Evolutionary conservation across 2,888 invertebrate species (phyloP), one percentile per base, ranked within the genome.

Genomic region (Tetranychus truncatus): DNA sequence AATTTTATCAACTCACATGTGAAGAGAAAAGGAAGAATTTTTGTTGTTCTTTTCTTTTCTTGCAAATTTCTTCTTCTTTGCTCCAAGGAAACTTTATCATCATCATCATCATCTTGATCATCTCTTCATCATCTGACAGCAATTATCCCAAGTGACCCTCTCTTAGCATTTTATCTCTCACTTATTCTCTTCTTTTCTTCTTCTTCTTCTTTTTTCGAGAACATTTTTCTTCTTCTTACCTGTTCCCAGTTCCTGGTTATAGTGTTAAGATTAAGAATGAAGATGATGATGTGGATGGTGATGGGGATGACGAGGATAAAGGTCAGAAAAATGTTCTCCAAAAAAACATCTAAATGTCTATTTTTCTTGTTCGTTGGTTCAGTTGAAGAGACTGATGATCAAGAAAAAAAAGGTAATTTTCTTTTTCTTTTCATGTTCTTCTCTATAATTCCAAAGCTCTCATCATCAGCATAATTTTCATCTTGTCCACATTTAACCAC

Each of bases 131-230:
- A 55, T 55, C 55, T 55, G 55, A 55, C 55, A 55, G 55, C 55
- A 55, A 55, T 55, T 55, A 55, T 55, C 55, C 55, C 55, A 55
- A 55, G 55, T 55, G 55, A 55, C 55, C 55, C 55, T 55, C 55
- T 55, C 55, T 15, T 55, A 55, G 9, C 15, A 55, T 15, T 55
- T 15, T 55, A 55, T 15, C 9, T 15, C 11, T 9, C 9, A 55
- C 55, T 55, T 6, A 9, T 15, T 55, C 55, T 55, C 15, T 55
- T 15, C 15, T 55, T 15, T 15, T 3, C 9, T 55, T 55, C 24
- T 24, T 24, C 24, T 55, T 55, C 15, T 55, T 55, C 2, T 55
- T 55, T 55, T 15, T 55, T 55, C 55, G 15, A 15, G 11, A 55
- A 15, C 55, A 55, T 55, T 15, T 34, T 15, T 55, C 55, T 15